Percentiles rank a stretch among this genome's conserved stretches.
Conservation (phyloP, 2,797 vertebrate genomes). For the Megalops cyprinoides region DNA sequence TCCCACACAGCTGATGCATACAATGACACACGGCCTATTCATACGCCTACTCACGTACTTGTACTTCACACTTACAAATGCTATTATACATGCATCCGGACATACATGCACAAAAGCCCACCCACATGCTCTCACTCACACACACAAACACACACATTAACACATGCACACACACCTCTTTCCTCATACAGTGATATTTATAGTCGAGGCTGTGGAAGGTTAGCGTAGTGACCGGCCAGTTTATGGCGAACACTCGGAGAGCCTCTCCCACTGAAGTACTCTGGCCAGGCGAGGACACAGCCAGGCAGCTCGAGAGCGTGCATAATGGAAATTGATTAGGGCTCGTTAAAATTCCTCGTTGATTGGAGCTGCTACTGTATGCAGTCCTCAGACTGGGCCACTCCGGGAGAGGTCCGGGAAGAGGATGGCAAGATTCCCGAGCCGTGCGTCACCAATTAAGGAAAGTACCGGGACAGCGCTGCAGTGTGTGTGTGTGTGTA, state of each 20-base stretch:
- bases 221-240: neutral
- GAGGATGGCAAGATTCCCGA: slow-evolving; percentile 46
- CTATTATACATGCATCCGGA: no score
- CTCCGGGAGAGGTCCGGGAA: neutral
- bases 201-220: neutral
- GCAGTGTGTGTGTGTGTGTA: slow-evolving; percentile 15
- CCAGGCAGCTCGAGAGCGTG: slow-evolving; percentile 35
- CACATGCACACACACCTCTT: neutral
- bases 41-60: no score
- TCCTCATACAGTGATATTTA: neutral
- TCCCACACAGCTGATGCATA: neutral
- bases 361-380: slow-evolving; percentile 51
- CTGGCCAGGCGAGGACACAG: slow-evolving; percentile 21
- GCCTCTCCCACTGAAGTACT: neutral
- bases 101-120: neutral
- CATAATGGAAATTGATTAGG: slow-evolving; percentile 56
- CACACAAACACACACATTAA: neutral
- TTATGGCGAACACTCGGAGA: neutral
- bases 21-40: no score
- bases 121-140: neutral
- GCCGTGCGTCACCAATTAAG: slow-evolving; percentile 6
- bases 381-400: no score
- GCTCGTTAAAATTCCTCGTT: slow-evolving; percentile 68
- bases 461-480: neutral
- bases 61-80: no score